Evolutionary conservation across 2,888 invertebrate genomes (phyloP).

Genomic region (Stenichneumon culpator): DNA sequence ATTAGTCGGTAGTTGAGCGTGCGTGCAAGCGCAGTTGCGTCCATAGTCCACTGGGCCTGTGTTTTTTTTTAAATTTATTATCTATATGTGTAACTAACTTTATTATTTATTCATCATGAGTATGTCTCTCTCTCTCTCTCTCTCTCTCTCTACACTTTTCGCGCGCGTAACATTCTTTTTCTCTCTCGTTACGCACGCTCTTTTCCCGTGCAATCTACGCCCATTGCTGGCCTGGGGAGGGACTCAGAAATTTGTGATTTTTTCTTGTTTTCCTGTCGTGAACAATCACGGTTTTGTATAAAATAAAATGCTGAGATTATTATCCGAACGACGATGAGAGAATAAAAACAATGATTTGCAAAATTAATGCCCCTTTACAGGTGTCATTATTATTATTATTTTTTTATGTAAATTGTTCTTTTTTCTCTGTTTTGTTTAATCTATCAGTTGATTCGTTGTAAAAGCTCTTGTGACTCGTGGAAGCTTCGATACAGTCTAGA

Average conservation of each 20-base stretch:
- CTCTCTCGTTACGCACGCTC: background rate
- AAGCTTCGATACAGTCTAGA: constrained; percentile 66
- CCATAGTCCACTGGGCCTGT: constrained; percentile 55
- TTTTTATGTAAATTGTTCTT: constrained; percentile 10
- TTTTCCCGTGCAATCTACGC: constrained; percentile 17
- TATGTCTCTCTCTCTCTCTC: constrained; percentile 52
- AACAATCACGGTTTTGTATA: constrained; percentile 37
- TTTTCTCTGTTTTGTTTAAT: constrained; percentile 12
- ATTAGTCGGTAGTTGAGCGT: constrained; percentile 69
- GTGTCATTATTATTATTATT: constrained; percentile 4
- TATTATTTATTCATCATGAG: constrained; percentile 60
- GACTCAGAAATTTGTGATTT: constrained; percentile 39
- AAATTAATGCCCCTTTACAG: constrained; percentile 2
- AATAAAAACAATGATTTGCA: constrained; percentile 46
- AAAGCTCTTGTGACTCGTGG: constrained; percentile 45
- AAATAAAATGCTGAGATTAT: constrained; percentile 60
- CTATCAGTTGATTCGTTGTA: constrained; percentile 34
- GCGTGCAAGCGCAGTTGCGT: constrained; percentile 68
- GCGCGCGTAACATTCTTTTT: constrained; percentile 22
- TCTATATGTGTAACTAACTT: constrained; percentile 49
- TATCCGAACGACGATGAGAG: constrained; percentile 44
- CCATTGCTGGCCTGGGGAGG: constrained; percentile 40
- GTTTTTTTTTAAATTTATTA: constrained; percentile 22
- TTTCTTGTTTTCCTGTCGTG: constrained; percentile 33
- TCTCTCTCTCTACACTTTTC: constrained; percentile 57